Base-by-base conservation (phyloP, 2,888 invertebrate species). In the Lithophane semibrunnea region DNA sequence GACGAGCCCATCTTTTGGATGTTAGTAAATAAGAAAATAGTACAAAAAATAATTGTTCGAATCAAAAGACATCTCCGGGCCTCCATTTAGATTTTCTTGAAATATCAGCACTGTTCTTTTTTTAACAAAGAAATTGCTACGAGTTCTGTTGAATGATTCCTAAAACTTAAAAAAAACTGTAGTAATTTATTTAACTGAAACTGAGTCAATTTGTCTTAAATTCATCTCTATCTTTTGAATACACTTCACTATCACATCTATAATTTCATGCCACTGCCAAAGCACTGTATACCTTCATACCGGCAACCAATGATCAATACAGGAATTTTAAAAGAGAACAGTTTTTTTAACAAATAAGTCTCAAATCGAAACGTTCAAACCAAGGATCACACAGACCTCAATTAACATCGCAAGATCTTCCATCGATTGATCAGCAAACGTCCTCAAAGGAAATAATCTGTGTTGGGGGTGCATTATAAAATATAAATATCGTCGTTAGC, bases 401-500 rank as follows among this genome's bases (percentile, higher is more conserved):
- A 86, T 88, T 85, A 85, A 89, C 87, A 86, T 84, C 85, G 87
- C 80, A 80, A 75, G 61, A 84, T 84, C 85, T 89, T 85, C 89
- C 86, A 63, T 87, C 89, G 89, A 93, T 89, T 91, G 94, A 92
- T 93, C 92, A 88, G 88, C 84, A 89, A 90, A 92, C 86, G 90
- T 88, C 92, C 92, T 96, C 96, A 96, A 96, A 96, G 94, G 94
- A 96, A 96, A 95, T 96, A 96, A 96, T 96, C 96, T 96, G 90
- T 88, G 90, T 89, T 88, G 88, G 86, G 90, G 92, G 89, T 94
- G 95, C 96, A 95, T 96, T 95, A 68, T 18, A 95, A 96, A 96
- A 96, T 94, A 96, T 95, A 96, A 96, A 96, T 94, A 96, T 95
- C 92, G 92, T 96, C 96, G 96, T 97, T 96, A 96, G 96, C 96